phyloP scores from a whole-genome alignment of 2,888 invertebrate genomes.

The Hyalella azteca region DNA sequence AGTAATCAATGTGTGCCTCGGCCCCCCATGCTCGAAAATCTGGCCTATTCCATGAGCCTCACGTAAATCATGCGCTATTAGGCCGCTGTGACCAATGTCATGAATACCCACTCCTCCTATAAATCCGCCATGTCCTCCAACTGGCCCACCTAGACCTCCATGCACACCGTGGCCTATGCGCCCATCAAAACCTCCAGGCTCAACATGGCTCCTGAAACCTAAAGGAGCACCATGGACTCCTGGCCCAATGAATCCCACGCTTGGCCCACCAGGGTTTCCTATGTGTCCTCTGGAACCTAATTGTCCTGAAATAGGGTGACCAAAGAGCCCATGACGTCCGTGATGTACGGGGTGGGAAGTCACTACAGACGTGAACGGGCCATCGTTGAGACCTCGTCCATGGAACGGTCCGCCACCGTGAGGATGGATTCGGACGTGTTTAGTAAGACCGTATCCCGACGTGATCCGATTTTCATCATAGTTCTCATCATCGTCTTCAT shows the following conservation, averaged over 20 bases:
- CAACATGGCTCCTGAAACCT: too few relatives aligned
- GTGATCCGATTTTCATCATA: conserved; percentile 27
- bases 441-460: not conserved
- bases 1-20: not conserved
- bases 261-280: too few relatives aligned
- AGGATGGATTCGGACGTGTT: not conserved
- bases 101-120: not conserved
- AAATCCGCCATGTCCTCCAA: not conserved
- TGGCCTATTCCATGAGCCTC: conserved; percentile 11
- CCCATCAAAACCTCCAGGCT: too few relatives aligned
- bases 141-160: not conserved
- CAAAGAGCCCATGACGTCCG: not conserved
- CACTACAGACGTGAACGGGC: not conserved
- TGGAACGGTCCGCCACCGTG: not conserved
- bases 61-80: not conserved
- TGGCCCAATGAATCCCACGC: too few relatives aligned
- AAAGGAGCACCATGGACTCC: too few relatives aligned
- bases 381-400: not conserved
- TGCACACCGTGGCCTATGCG: not conserved
- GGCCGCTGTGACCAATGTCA: not conserved
- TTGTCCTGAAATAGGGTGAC: too few relatives aligned
- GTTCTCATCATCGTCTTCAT: conserved; percentile 18
- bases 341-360: not conserved
- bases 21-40: not conserved
- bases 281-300: too few relatives aligned